Base-by-base conservation (phyloP, 2,113 vertebrate genomes). In the Pelobates fuscus region DNA sequence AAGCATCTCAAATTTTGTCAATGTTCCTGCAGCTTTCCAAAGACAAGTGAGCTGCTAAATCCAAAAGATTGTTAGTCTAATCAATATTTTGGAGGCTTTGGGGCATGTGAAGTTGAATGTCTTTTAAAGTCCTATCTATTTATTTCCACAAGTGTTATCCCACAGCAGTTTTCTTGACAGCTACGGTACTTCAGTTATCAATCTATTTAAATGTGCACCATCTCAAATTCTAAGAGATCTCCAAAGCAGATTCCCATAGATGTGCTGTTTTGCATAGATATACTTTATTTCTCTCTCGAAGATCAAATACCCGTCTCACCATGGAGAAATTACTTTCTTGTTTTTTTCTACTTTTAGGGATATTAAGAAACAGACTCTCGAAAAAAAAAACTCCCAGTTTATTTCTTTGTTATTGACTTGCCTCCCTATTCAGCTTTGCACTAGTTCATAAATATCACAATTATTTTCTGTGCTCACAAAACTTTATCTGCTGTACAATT, bases 101-200 rank as follows among this genome's bases (percentile, higher is more conserved):
- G 43, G 70, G 49, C 59, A 83, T 81, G 80, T 44, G 77, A 54
- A n/a, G 67, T 65, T 70, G 77, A 83, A 66, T 82, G 37, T 66
- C 41, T 71, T 82, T 81, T 82, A 80, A 43, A 77, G 49, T 49
- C 21, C 62, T 30, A 25, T 82, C 1, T 80, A 81, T 84, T 87
- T 84, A 67, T 61, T 80, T 78, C 0, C 0, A 27, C 76, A 81
- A 79, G 41, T 77, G 65, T 73, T 82, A 78, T 81, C 61, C 78
- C 59, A 67, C 84, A 83, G 57, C 64, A 78, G 57, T 76, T 79
- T 81, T 80, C 78, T 82, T 86, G 77, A 82, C 79, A 86, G 66
- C 63, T 82, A 26, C 3, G 77, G 57, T 78, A 81, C 66, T 63
- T 46, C 73, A 61, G 66, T 3, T 64, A 87, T 81, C 79, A 74